Evolutionary conservation across 2,113 vertebrate genomes (phyloP).

Genomic region (Macquaria ambigua): DNA sequence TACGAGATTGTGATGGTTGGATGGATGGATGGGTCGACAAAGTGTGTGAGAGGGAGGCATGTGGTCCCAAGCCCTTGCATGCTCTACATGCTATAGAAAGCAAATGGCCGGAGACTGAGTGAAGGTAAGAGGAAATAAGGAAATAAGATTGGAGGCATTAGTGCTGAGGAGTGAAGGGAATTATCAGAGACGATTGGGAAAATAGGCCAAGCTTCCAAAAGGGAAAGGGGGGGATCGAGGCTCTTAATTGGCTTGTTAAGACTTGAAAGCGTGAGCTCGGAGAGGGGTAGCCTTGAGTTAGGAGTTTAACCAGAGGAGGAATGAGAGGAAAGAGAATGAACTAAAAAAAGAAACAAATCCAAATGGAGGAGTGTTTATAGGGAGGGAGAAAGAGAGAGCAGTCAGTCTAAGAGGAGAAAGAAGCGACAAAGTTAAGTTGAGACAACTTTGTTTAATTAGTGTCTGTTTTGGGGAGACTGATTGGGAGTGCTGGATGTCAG

Average conservation of each 20-base stretch:
- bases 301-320: conserved; percentile 51
- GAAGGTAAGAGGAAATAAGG: conserved; percentile 35
- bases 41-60: not conserved
- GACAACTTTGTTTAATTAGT: conserved; percentile 78
- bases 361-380: conserved; percentile 46
- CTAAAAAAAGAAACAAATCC: conserved; percentile 36
- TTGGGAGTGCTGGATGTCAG: conserved; percentile 59
- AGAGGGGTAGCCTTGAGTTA: conserved; percentile 60
- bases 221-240: conserved; percentile 43
- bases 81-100: not conserved
- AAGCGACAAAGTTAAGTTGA: conserved; percentile 64
- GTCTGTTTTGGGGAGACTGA: conserved; percentile 79
- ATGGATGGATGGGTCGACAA: not conserved
- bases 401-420: not conserved
- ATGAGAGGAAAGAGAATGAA: conserved; percentile 36
- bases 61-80: not conserved
- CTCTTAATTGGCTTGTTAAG: conserved; percentile 78
- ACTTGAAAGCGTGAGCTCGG: conserved; percentile 61
- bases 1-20: not conserved
- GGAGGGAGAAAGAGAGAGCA: conserved; percentile 1
- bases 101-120: not conserved
- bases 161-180: conserved; percentile 12
- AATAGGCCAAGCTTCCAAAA: conserved; percentile 49
- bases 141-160: conserved; percentile 33
- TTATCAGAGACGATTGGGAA: conserved; percentile 20